Percentiles rank a stretch among this genome's conserved stretches.
Evolutionary conservation across 2,113 vertebrate species (phyloP).

Genomic region (Sylvilagus bachmani): DNA sequence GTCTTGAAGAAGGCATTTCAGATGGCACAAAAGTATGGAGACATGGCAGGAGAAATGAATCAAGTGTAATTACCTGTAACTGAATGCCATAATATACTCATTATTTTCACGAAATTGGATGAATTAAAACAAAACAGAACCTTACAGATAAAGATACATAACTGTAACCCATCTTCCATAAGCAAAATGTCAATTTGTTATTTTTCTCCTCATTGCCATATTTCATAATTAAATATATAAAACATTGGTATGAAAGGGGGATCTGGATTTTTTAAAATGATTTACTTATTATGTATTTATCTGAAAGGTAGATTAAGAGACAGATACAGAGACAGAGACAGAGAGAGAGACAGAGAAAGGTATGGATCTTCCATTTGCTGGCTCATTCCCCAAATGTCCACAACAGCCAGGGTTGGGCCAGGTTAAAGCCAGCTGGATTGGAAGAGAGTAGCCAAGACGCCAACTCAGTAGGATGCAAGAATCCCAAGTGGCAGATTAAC

Average conservation of each 20-base stretch:
- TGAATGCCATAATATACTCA: neutral
- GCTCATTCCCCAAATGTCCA: too few species aligned
- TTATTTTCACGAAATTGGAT: slow-evolving; percentile 43
- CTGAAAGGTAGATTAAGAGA: too few species aligned
- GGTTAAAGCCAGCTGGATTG: too few species aligned
- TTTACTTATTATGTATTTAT: neutral
- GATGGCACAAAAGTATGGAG: neutral
- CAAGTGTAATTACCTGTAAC: neutral
- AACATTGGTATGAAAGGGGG: neutral
- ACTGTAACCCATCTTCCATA: slow-evolving; percentile 1
- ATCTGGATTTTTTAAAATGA: slow-evolving; percentile 16
- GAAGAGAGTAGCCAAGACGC: too few species aligned
- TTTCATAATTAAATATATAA: slow-evolving; percentile 1
- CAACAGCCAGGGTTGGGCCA: too few species aligned
- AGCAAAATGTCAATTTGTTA: neutral
- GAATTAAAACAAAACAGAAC: slow-evolving; percentile 44
- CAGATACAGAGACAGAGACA: too few species aligned
- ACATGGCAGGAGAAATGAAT: neutral
- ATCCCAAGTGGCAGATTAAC: too few species aligned
- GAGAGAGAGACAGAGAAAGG: too few species aligned
- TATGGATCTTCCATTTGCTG: too few species aligned
- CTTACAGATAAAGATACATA: slow-evolving; percentile 46
- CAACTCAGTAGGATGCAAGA: too few species aligned
- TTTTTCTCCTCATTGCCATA: slow-evolving; percentile 3
- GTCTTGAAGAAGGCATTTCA: slow-evolving; percentile 8